Percentiles rank a stretch among this genome's conserved stretches.
These are phyloP conservation scores for Gobius niger DNA, from an alignment of 2,113 vertebrate genomes.

Conservation along the genomic window DNA sequence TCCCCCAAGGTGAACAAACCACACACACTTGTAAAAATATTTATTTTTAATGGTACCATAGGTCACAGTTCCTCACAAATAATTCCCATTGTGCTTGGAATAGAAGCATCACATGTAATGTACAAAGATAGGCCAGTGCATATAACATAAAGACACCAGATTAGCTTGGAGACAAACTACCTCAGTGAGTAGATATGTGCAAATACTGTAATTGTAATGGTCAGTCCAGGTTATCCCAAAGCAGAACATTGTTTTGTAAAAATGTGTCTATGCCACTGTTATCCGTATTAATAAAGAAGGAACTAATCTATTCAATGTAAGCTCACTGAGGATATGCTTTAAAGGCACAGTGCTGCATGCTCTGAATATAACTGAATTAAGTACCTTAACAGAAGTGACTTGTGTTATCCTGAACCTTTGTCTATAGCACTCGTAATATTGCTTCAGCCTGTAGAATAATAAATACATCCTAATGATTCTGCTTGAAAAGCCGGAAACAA, in stretches of 20 bases:
- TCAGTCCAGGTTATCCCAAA: constrained; percentile 50
- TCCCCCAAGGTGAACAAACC: constrained; percentile 17
- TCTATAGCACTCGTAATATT: constrained; percentile 43
- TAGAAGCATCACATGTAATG: constrained; percentile 82
- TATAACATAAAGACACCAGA: constrained; percentile 56
- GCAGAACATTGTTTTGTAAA: constrained; percentile 80
- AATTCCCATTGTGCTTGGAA: constrained; percentile 89
- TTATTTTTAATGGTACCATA: constrained; percentile 90
- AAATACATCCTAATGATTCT: constrained; percentile 7
- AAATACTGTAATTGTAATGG: constrained; percentile 27
- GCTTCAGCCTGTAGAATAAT: constrained; percentile 33
- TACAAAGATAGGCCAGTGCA: constrained; percentile 75
- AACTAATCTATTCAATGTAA: constrained; percentile 29
- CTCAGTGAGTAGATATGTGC: constrained; percentile 66
- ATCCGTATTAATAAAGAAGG: constrained; percentile 33
- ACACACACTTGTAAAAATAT: constrained; percentile 87
- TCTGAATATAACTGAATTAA: constrained; percentile 38
- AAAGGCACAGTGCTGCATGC: constrained; percentile 70
- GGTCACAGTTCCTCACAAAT: constrained; percentile 90
- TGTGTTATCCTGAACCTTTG: constrained; percentile 11
- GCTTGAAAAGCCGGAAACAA: constrained; percentile 6
- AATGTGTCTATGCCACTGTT: not conserved
- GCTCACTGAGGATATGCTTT: constrained; percentile 24
- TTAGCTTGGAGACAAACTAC: constrained; percentile 64
- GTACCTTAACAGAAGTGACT: not conserved